Percentiles rank a stretch among this genome's conserved stretches.
These are phyloP conservation scores for Elymnias hypermnestra DNA, from an alignment of 1,140 invertebrate species.

Conservation along the genomic window DNA sequence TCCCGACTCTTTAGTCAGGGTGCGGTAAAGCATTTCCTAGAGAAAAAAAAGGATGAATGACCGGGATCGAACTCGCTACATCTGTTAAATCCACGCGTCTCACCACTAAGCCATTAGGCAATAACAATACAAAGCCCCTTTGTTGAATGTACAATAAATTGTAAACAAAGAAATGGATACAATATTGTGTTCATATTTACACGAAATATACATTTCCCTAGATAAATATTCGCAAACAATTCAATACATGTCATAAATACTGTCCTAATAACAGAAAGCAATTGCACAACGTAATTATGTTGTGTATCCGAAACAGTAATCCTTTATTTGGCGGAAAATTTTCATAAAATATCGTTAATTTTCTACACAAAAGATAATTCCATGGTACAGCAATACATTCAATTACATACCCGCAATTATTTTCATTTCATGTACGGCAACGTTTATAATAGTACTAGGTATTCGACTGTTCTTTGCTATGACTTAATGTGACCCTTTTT, in stretches of 20 bases:
- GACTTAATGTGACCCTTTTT: too few relatives aligned
- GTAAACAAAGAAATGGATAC: background rate
- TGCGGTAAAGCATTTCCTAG: too few relatives aligned
- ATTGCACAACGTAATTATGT: background rate
- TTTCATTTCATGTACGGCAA: background rate
- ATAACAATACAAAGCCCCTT: too few relatives aligned
- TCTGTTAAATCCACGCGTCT: too few relatives aligned
- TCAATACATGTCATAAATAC: background rate
- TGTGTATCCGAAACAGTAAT: background rate
- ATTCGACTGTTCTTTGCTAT: too few relatives aligned
- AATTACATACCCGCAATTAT: background rate
- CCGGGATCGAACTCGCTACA: too few relatives aligned
- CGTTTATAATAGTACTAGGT: background rate
- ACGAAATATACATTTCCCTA: background rate
- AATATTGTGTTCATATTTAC: too few relatives aligned
- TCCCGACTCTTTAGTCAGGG: too few relatives aligned
- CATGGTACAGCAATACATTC: background rate
- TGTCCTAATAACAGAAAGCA: background rate
- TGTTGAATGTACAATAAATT: too few relatives aligned
- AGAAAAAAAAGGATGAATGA: too few relatives aligned
- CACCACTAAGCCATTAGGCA: too few relatives aligned
- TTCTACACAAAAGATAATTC: constrained; percentile 2
- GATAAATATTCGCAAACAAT: background rate
- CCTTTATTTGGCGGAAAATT: background rate
- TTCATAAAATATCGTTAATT: constrained; percentile 3